Evolutionary conservation across 1,140 invertebrate species (phyloP).

Genomic region (Subanguina moxae): DNA sequence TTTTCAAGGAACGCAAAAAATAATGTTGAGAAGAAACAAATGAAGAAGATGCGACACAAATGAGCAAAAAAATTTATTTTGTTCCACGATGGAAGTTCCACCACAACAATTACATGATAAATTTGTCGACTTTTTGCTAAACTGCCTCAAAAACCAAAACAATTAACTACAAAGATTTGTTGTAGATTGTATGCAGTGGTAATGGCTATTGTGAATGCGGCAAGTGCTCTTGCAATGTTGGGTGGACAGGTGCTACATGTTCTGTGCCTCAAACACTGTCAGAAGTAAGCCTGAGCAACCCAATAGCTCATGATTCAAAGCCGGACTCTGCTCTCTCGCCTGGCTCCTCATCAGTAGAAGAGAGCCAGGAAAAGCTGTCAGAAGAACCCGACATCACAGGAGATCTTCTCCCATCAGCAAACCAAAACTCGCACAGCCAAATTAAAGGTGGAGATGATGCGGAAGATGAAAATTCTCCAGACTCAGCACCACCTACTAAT

Average conservation of each 20-base stretch:
- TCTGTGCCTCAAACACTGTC: constrained; percentile 19
- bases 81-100: too few relatives aligned
- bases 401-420: background rate
- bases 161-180: background rate
- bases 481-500: background rate
- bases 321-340: too few relatives aligned
- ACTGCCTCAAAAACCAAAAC: background rate
- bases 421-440: background rate
- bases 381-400: background rate
- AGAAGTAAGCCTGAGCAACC: background rate
- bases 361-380: background rate
- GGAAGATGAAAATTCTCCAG: background rate
- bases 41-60: constrained; percentile 12
- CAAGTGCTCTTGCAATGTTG: constrained; percentile 53
- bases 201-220: constrained; percentile 54
- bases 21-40: background rate
- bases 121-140: too few relatives aligned
- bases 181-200: constrained; percentile 45
- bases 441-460: background rate
- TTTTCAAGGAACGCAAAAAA: too few relatives aligned
- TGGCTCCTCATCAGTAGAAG: background rate
- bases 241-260: constrained; percentile 53
- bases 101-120: too few relatives aligned
- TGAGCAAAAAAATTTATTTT: constrained; percentile 7
- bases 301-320: background rate